Percentiles rank a stretch among this genome's conserved stretches.
Evolutionary conservation across 2,113 vertebrate species (phyloP).

Genomic region (Tenebrosternarchus preto): DNA sequence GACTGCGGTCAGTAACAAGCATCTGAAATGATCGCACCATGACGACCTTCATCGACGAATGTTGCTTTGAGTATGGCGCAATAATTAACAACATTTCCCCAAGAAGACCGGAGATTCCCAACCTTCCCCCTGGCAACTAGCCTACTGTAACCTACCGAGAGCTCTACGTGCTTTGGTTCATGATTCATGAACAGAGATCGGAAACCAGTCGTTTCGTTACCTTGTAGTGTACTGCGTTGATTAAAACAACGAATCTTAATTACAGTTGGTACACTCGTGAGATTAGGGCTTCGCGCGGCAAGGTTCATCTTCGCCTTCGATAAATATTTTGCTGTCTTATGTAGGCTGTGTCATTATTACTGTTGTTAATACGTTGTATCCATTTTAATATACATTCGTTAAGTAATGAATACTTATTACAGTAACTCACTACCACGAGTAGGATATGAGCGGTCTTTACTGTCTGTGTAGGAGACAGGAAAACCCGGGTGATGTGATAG

Average conservation of each 20-base stretch:
- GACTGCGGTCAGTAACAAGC: background rate
- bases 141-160: too few species aligned
- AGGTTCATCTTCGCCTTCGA: too few species aligned
- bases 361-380: background rate
- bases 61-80: background rate
- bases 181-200: too few species aligned
- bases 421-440: conserved; percentile 34
- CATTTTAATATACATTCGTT: background rate
- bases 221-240: too few species aligned
- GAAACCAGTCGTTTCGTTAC: too few species aligned
- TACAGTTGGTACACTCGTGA: too few species aligned
- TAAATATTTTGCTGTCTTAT: background rate
- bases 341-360: background rate
- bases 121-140: too few species aligned
- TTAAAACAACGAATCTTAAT: too few species aligned
- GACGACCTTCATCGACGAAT: background rate
- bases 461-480: conserved; percentile 47
- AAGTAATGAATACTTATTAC: conserved; percentile 40
- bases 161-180: too few species aligned
- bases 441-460: conserved; percentile 17
- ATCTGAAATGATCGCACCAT: background rate
- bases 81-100: background rate
- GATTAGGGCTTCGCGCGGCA: too few species aligned
- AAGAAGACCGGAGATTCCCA: background rate
- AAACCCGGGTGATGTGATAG: conserved; percentile 41